Conservation (phyloP, 2,888 invertebrate genomes). For the Stenchaetothrips biformis region DNA sequence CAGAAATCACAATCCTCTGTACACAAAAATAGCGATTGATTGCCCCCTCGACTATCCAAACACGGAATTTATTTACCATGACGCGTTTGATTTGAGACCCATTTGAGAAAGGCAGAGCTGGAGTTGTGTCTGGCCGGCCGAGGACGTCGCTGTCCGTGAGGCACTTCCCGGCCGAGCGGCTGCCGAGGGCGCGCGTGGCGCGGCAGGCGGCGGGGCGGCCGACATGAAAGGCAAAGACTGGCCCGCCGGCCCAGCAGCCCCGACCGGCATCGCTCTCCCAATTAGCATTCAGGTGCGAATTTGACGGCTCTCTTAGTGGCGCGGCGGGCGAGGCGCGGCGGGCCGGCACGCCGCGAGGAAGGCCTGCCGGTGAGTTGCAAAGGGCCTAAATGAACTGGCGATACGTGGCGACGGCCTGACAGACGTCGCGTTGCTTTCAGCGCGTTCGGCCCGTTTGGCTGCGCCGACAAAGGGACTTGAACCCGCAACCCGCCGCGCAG, state of each 20-base stretch:
- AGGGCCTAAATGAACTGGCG: conserved; percentile 20
- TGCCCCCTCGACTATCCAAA: too few relatives aligned
- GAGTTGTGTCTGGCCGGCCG: too few relatives aligned
- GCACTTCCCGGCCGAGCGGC: background rate
- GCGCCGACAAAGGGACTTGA: background rate
- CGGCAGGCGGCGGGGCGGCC: conserved; percentile 9
- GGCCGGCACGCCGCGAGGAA: background rate
- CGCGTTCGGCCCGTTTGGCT: too few relatives aligned
- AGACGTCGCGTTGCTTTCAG: background rate
- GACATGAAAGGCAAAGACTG: background rate
- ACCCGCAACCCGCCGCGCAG: background rate
- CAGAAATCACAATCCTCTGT: too few relatives aligned
- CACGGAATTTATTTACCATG: too few relatives aligned
- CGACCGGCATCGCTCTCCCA: conserved; percentile 10
- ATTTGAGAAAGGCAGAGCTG: too few relatives aligned
- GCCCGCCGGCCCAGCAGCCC: too few relatives aligned
- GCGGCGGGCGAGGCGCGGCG: background rate
- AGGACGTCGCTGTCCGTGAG: too few relatives aligned
- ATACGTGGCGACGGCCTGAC: background rate
- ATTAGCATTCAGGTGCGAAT: conserved; percentile 24
- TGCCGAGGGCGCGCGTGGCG: background rate
- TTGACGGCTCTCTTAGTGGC: conserved; percentile 22
- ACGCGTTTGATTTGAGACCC: too few relatives aligned
- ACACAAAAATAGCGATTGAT: too few relatives aligned
- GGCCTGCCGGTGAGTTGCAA: background rate